Evolutionary conservation across 92 coral and sea anemone genomes (phyloP), one percentile per base, ranked within the genome.

Genomic region (Zoanthus solanderi): DNA sequence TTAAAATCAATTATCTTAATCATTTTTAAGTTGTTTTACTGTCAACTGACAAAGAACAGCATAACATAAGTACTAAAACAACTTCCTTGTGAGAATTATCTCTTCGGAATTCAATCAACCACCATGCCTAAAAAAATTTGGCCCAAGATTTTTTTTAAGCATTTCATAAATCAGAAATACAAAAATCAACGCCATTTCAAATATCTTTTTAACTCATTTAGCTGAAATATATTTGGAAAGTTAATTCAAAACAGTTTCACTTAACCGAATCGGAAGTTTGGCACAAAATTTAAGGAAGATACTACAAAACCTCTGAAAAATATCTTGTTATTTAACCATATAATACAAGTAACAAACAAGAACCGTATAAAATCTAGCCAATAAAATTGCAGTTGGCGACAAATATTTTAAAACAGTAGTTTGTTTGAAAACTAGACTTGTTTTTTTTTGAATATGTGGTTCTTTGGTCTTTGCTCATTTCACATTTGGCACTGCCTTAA

Each of bases 361-460:
- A 71, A 81, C 85, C 50, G 60, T 81, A 81, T 54, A 81, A 67
- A 81, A 81, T 34, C 18, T 81, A 47, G 46, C 46, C 52, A 7
- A 53, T 37, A 30, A 81, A 81, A 65, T n/a, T 46, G 60, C 45
- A 34, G 31, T 37, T 30, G 14, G 18, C 56, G 34, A 17, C 66
- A 63, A 66, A 44, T 45, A 31, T 7, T 28, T 7, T 50, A 50
- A 50, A 50, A 50, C 56, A 50, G 56, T 50, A 7, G 47, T 14
- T 67, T 30, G 13, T 34, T 67, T 30, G 1, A 69, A 31, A 69
- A 69, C 75, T 30, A 31, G 30, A 18, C 23, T 23, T 23, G 23
- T 23, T 23, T 23, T 23, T n/a, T 60, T 14, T 7, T 60, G 0
- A 60, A 60, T 60, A 63, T 4, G 8, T 63, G 69, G 69, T 63